Evolutionary conservation across 2,888 invertebrate genomes (phyloP).

Genomic region (Thecophora atra): DNA sequence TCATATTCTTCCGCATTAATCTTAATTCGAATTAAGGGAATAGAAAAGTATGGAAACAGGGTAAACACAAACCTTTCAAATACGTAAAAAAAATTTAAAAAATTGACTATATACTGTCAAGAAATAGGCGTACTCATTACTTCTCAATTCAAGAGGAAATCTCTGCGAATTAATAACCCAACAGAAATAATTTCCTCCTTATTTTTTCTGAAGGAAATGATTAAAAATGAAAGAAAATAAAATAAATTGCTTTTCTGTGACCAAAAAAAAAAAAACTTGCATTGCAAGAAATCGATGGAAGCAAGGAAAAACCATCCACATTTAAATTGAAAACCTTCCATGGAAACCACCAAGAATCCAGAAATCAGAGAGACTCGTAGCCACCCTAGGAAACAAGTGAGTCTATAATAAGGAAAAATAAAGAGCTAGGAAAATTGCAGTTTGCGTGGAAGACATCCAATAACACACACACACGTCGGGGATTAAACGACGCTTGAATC

Average conservation of each 20-base stretch:
- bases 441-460: neutral
- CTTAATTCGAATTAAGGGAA: no score
- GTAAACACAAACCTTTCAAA: no score
- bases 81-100: no score
- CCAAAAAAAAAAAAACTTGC: slow-evolving; percentile 11
- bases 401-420: neutral
- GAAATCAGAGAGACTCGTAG: neutral
- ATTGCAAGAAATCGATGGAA: slow-evolving; percentile 4
- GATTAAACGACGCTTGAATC: slow-evolving; percentile 15
- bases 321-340: neutral
- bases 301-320: slow-evolving; percentile 18
- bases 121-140: no score
- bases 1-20: no score
- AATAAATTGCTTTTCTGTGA: neutral
- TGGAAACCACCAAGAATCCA: no score
- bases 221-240: slow-evolving; percentile 2
- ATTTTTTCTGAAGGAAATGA: slow-evolving; percentile 10
- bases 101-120: no score
- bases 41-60: no score
- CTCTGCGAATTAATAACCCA: neutral
- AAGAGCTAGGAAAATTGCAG: neutral
- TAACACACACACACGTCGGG: neutral
- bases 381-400: neutral
- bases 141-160: no score
- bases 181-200: slow-evolving; percentile 19